Base-by-base conservation (phyloP, 1,140 invertebrate genomes). In the Meloidogyne floridensis region DNA sequence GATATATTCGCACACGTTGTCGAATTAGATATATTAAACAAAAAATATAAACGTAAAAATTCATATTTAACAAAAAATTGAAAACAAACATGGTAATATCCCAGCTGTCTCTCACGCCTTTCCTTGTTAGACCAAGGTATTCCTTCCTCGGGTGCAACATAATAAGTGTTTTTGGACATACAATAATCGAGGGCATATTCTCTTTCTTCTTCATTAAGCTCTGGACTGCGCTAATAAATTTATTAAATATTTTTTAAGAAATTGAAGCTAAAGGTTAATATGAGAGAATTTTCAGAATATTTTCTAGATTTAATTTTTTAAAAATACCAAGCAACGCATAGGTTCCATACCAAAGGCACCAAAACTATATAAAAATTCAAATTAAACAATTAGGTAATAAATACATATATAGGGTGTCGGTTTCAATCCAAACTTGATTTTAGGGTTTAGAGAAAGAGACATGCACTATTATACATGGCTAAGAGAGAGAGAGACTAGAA, bases 101-200 rank as follows among this genome's bases (percentile, higher is more conserved):
- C 85, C 42, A 87, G 77, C 71, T 87, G 79, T 11, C 80, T 75
- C 5, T 84, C 54, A 13, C 83, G 69, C 3, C 86, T 80, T 47
- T 87, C 87, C 13, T 83, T 72, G 54, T 79, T 69, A 2, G 84
- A 75, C 43, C 77, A 75, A 7, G 86, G 86, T 54, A 87, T 87
- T 15, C 83, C 83, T 11, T 85, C 75, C 15, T 85, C 74, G 18
- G 84, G 82, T 13, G 86, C 86, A 32, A 87, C 80, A 81, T 85
- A 87, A 81, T 85, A 87, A 6, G 82, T 84, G 54, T 87, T 87
- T 51, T 87, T 84, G 59, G 85, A 84, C 69, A 83, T 84, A 75
- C 86, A 87, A 74, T 87, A 80, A 20, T 80, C 80, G 5, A 80
- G 51, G 13, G 80, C 80, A 51, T 80, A 80, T n/a, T 80, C 76